Conservation (phyloP, 1,140 invertebrate genomes). For the Drosophila kikkawai region DNA sequence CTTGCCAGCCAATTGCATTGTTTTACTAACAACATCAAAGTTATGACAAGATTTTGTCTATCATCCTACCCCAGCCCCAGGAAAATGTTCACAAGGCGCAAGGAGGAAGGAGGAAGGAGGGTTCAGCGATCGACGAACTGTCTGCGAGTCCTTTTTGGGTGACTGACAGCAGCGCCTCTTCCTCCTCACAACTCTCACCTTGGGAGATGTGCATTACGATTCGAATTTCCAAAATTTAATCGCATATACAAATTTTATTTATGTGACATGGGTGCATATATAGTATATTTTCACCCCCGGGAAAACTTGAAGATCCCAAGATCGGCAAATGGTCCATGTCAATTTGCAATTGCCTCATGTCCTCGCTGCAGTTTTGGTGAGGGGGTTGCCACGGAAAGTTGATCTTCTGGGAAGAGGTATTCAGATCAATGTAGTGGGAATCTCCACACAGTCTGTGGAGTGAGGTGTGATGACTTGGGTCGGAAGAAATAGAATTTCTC, state of each 20-base stretch:
- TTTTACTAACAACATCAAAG: slow-evolving; percentile 84
- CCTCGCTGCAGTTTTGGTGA: slow-evolving; percentile 38
- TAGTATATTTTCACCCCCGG: slow-evolving; percentile 36
- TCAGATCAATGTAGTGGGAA: slow-evolving; percentile 35
- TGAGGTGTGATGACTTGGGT: not conserved
- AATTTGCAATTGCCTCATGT: slow-evolving; percentile 51
- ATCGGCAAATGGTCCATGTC: slow-evolving; percentile 74
- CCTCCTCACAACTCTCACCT: slow-evolving; percentile 33
- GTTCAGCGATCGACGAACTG: slow-evolving; percentile 48
- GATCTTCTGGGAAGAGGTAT: slow-evolving; percentile 46
- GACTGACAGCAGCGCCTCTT: slow-evolving; percentile 65
- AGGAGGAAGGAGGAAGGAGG: slow-evolving; percentile 41
- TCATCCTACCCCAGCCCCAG: slow-evolving; percentile 51
- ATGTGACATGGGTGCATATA: slow-evolving; percentile 72
- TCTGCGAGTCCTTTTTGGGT: slow-evolving; percentile 39
- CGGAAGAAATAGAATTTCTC: not conserved
- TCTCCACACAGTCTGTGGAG: not conserved
- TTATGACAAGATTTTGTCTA: slow-evolving; percentile 84
- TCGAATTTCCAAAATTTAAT: slow-evolving; percentile 81
- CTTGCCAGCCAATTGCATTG: slow-evolving; percentile 66
- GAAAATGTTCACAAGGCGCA: slow-evolving; percentile 15
- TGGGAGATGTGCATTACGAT: slow-evolving; percentile 76
- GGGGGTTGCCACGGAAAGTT: slow-evolving; percentile 43
- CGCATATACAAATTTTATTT: slow-evolving; percentile 84
- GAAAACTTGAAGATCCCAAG: slow-evolving; percentile 38